Conservation (phyloP, 2,113 vertebrate genomes). For the Varanus salvator region DNA sequence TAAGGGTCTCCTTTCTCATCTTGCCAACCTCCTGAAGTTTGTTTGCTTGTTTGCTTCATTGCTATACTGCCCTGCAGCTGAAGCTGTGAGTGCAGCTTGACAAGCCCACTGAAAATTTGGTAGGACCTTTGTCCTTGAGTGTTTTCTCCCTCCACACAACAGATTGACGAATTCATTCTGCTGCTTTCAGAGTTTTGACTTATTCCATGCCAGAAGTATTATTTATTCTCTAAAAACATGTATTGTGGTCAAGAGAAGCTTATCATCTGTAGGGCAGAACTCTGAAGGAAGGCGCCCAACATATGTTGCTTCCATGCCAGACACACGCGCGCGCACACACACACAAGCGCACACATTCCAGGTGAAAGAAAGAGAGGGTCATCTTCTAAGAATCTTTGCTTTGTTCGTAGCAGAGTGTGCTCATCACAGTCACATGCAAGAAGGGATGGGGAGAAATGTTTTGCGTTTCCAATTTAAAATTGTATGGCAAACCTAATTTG, state of each 20-base stretch:
- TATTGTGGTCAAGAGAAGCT: not conserved
- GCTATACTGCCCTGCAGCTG: no score
- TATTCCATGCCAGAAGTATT: constrained; percentile 11
- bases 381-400: no score
- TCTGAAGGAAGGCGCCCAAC: not conserved
- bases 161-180: not conserved
- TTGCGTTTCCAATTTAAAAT: no score
- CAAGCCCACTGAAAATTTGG: not conserved
- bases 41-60: no score
- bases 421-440: no score
- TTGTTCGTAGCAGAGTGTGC: no score
- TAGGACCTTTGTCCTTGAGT: constrained; percentile 23
- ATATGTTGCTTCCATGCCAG: not conserved
- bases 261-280: not conserved
- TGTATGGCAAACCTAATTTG: no score
- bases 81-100: not conserved
- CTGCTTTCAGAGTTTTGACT: not conserved
- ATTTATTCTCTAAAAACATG: not conserved
- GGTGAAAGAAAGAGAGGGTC: not conserved
- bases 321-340: no score
- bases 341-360: rapidly evolving
- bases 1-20: not conserved
- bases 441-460: no score
- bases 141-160: not conserved
- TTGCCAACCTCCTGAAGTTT: constrained; percentile 22